These are phyloP conservation scores for Lathronympha strigana DNA, from an alignment of 2,888 invertebrate species.

Conservation along the genomic window DNA sequence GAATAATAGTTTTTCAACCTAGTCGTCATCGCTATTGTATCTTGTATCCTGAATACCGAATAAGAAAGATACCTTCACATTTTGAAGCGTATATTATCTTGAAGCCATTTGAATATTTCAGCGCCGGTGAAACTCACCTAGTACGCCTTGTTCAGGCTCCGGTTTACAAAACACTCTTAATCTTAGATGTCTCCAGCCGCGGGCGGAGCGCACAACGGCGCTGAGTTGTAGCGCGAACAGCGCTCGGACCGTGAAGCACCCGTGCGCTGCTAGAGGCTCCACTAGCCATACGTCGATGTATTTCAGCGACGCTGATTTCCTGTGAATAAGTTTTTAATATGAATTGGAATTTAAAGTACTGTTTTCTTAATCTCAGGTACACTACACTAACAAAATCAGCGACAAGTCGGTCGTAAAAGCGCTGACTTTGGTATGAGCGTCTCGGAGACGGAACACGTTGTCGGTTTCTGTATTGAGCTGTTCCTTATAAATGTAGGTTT, in stretches of 20 bases:
- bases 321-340: slow-evolving; percentile 52
- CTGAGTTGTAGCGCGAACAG: slow-evolving; percentile 98
- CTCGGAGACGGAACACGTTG: too few relatives aligned
- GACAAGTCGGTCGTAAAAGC: too few relatives aligned
- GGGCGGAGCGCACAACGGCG: slow-evolving; percentile 96
- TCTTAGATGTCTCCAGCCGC: slow-evolving; percentile 93
- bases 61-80: too few relatives aligned
- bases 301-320: slow-evolving; percentile 84
- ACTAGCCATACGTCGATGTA: slow-evolving; percentile 99
- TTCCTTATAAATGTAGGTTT: too few relatives aligned
- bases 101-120: neutral
- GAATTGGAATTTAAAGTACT: slow-evolving; percentile 8
- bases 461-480: too few relatives aligned
- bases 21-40: too few relatives aligned
- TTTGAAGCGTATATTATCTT: too few relatives aligned
- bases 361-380: too few relatives aligned
- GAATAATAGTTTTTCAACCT: too few relatives aligned
- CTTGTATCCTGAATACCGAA: too few relatives aligned
- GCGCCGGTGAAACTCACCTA: slow-evolving; percentile 21
- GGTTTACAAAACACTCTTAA: slow-evolving; percentile 91
- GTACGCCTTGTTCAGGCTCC: slow-evolving; percentile 20
- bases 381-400: too few relatives aligned
- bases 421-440: too few relatives aligned
- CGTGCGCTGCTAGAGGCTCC: slow-evolving; percentile 91
- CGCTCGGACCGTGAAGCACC: slow-evolving; percentile 94